These are phyloP conservation scores for Thaleichthys pacificus DNA, from an alignment of 2,797 vertebrate species.

Conservation along the genomic window DNA sequence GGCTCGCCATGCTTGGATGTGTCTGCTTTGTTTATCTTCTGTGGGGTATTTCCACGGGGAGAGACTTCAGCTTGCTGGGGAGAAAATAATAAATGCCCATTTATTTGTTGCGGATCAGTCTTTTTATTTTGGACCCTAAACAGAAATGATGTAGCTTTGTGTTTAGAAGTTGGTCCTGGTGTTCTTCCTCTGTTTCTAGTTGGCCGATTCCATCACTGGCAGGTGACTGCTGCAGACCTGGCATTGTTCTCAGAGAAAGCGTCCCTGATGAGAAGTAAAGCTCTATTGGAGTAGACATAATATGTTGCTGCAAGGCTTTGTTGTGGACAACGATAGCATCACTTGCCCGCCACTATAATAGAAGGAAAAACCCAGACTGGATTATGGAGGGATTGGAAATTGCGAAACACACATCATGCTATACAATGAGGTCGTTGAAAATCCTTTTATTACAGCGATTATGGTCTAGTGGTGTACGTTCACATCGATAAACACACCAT, in stretches of 20 bases:
- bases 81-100: not conserved
- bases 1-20: slow-evolving; percentile 34
- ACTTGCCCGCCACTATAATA: slow-evolving; percentile 30
- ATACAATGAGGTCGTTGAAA: slow-evolving; percentile 29
- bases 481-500: slow-evolving; percentile 20
- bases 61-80: slow-evolving; percentile 25
- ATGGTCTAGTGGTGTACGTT: slow-evolving; percentile 16
- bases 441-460: slow-evolving; percentile 37
- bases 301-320: slow-evolving; percentile 54
- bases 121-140: not conserved
- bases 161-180: not conserved
- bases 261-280: slow-evolving; percentile 50
- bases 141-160: not conserved
- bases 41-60: slow-evolving; percentile 36
- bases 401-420: slow-evolving; percentile 45
- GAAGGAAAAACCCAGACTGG: slow-evolving; percentile 48
- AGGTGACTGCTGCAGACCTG: not conserved
- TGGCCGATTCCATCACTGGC: not conserved
- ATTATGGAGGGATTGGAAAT: slow-evolving; percentile 55
- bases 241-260: slow-evolving; percentile 54
- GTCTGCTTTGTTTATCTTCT: slow-evolving; percentile 44
- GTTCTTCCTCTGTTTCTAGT: not conserved
- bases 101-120: no score
- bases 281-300: slow-evolving; percentile 66
- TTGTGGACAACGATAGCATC: slow-evolving; percentile 52